phyloP scores from a whole-genome alignment of 1,140 invertebrate genomes.

The Drosophila orosa region DNA sequence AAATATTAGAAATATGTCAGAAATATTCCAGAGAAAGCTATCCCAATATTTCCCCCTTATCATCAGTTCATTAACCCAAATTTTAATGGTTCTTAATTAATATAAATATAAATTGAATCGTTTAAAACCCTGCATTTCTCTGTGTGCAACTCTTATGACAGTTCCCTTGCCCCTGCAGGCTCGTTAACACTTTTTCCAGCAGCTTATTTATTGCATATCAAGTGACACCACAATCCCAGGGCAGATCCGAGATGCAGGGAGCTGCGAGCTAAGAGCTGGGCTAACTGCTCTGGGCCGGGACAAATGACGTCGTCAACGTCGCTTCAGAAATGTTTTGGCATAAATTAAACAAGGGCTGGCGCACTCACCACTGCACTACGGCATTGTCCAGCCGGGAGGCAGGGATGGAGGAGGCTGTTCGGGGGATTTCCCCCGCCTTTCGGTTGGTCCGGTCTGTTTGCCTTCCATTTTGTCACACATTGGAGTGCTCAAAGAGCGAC shows the following conservation, averaged over 20 bases:
- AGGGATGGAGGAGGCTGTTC: background rate
- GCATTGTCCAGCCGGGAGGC: constrained; percentile 53
- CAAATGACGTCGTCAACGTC: constrained; percentile 79
- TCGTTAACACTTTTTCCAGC: constrained; percentile 77
- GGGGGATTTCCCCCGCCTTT: background rate
- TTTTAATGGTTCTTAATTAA: background rate
- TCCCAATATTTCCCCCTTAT: background rate
- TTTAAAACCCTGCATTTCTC: background rate
- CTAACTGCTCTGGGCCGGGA: constrained; percentile 37
- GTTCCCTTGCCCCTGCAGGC: constrained; percentile 31
- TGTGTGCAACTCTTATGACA: constrained; percentile 20
- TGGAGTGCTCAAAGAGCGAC: constrained; percentile 73
- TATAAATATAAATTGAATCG: too few relatives aligned
- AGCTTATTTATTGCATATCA: constrained; percentile 80
- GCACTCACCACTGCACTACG: constrained; percentile 31
- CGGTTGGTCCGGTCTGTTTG: constrained; percentile 51
- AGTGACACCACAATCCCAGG: constrained; percentile 65
- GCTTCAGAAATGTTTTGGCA: constrained; percentile 75
- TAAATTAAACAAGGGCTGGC: constrained; percentile 76
- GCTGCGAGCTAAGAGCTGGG: constrained; percentile 20
- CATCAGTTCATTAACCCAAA: background rate
- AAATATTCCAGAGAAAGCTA: background rate
- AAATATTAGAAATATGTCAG: background rate
- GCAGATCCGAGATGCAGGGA: constrained; percentile 21
- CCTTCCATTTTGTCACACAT: constrained; percentile 79